A percentile compares a stretch with the other conserved stretches of the same genome.
Conservation (phyloP, 2,797 vertebrate species). For the Natrix natrix region DNA sequence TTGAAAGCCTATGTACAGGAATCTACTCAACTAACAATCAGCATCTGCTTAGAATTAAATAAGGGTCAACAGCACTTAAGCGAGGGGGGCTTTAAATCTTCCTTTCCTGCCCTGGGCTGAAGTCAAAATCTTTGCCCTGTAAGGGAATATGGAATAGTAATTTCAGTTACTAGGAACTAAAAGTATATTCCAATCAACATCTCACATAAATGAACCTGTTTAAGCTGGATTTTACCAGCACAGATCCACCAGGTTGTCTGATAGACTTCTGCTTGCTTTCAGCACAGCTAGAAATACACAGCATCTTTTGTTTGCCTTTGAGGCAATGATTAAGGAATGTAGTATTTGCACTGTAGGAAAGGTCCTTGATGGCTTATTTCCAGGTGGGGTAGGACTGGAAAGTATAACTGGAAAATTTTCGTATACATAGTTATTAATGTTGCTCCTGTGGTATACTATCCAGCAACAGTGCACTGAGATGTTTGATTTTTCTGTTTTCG, state of each 20-base stretch:
- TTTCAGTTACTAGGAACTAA: background rate
- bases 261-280: constrained; percentile 21
- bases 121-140: background rate
- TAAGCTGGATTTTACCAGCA: background rate
- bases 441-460: background rate
- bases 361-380: constrained; percentile 18
- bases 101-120: background rate
- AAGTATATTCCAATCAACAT: background rate
- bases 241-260: background rate
- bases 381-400: background rate
- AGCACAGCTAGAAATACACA: background rate
- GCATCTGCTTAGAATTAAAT: background rate
- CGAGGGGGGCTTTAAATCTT: background rate
- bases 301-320: constrained; percentile 55
- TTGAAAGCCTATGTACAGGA: background rate
- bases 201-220: background rate
- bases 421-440: background rate
- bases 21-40: background rate
- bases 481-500: background rate
- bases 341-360: constrained; percentile 63
- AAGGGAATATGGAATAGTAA: background rate
- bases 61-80: background rate
- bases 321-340: constrained; percentile 28
- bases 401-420: background rate
- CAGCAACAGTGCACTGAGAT: background rate